Evolutionary conservation across 1,140 invertebrate genomes (phyloP).

Genomic region (Oncopodura yosiiana): DNA sequence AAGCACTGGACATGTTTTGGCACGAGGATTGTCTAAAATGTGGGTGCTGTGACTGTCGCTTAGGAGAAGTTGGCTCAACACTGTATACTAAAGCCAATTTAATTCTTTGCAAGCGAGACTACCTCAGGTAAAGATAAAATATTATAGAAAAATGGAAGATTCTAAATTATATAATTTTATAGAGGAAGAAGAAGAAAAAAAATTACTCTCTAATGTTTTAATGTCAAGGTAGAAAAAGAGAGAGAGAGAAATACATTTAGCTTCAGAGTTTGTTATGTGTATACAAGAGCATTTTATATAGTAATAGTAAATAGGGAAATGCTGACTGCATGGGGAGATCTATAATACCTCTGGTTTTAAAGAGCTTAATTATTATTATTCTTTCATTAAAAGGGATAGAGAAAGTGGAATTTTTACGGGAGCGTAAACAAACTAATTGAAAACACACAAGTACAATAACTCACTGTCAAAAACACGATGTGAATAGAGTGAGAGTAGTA

Average conservation of each 20-base stretch:
- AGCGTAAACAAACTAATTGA: slow-evolving; percentile 36
- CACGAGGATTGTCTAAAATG: slow-evolving; percentile 98
- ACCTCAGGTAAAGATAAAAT: slow-evolving; percentile 90
- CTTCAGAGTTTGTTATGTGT: slow-evolving; percentile 29
- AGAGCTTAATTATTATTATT: slow-evolving; percentile 37
- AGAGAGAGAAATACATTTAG: slow-evolving; percentile 24
- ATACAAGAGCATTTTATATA: too few species aligned
- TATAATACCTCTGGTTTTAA: slow-evolving; percentile 34
- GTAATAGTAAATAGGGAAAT: too few species aligned
- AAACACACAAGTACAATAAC: slow-evolving; percentile 35
- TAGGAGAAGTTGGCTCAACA: slow-evolving; percentile 94
- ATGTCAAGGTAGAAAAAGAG: slow-evolving; percentile 1
- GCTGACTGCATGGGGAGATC: slow-evolving; percentile 20
- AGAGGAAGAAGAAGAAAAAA: slow-evolving; percentile 7
- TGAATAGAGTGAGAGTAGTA: slow-evolving; percentile 31
- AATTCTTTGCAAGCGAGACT: slow-evolving; percentile 94
- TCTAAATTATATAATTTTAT: background rate
- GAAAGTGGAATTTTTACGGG: slow-evolving; percentile 32
- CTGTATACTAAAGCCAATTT: slow-evolving; percentile 93
- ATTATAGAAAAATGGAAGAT: slow-evolving; percentile 22
- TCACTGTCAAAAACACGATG: slow-evolving; percentile 35
- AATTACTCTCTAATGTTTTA: background rate
- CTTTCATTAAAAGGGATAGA: slow-evolving; percentile 35
- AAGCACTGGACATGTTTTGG: slow-evolving; percentile 85
- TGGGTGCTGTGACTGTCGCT: slow-evolving; percentile 89